Percentiles rank a stretch among this genome's conserved stretches.
Evolutionary conservation across 2,888 invertebrate genomes (phyloP).

Genomic region (Yponomeuta malinellus): DNA sequence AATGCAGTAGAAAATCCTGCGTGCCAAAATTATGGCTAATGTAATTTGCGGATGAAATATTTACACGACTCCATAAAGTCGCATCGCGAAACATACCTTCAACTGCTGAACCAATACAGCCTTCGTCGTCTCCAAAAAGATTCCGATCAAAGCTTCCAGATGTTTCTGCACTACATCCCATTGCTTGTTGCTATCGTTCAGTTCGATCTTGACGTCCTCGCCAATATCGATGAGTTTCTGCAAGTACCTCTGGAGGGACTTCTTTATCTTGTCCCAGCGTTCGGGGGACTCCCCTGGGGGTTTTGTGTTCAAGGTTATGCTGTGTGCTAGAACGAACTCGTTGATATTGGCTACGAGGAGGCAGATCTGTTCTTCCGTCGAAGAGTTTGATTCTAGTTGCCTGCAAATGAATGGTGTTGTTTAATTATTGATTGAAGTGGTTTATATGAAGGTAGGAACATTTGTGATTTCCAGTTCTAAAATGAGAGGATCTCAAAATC

Average conservation of each 20-base stretch:
- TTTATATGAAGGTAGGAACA: no score
- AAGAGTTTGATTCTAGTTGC: conserved; percentile 49
- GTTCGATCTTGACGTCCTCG: conserved; percentile 65
- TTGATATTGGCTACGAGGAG: conserved; percentile 72
- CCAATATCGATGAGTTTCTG: conserved; percentile 67
- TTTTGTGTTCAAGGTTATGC: conserved; percentile 65
- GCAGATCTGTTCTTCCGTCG: conserved; percentile 63
- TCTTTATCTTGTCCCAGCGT: conserved; percentile 68
- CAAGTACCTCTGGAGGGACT: conserved; percentile 59
- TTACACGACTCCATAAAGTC: no score
- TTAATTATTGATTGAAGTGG: background rate
- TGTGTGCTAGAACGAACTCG: conserved; percentile 73
- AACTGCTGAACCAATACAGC: conserved; percentile 75
- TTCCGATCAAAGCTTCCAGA: conserved; percentile 69
- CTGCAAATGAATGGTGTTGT: conserved; percentile 33
- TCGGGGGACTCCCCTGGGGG: conserved; percentile 69
- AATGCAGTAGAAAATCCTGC: no score
- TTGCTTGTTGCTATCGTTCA: conserved; percentile 61
- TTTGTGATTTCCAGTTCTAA: no score
- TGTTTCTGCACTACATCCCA: conserved; percentile 57
- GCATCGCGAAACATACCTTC: conserved; percentile 52
- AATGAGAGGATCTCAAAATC: no score
- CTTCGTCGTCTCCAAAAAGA: conserved; percentile 76
- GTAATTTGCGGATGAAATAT: no score
- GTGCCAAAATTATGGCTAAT: no score